Conservation (phyloP, 1,140 invertebrate genomes). For the Drosophila littoralis region DNA sequence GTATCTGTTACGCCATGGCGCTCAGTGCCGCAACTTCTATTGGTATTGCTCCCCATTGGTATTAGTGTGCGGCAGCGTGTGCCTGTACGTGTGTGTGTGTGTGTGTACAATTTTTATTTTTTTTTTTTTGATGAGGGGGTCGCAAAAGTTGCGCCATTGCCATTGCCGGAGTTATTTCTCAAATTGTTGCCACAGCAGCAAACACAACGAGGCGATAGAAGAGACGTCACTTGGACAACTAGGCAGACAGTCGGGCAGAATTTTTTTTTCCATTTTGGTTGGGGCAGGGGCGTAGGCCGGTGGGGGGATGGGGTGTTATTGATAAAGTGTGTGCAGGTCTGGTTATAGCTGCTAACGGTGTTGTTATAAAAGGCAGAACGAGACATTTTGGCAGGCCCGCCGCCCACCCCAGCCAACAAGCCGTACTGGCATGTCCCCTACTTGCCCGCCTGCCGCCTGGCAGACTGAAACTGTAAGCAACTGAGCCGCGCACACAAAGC, state of each 20-base stretch:
- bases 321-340: conserved; percentile 19
- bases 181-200: conserved; percentile 81
- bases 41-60: conserved; percentile 47
- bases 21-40: conserved; percentile 55
- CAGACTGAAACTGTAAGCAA: conserved; percentile 62
- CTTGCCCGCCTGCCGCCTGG: background rate
- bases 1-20: conserved; percentile 70
- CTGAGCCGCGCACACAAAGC: conserved; percentile 41
- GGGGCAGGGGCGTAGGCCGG: too few species aligned
- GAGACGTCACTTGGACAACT: conserved; percentile 37
- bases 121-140: conserved; percentile 22
- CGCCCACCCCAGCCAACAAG: background rate
- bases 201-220: conserved; percentile 52
- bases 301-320: conserved; percentile 8
- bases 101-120: conserved; percentile 10
- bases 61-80: conserved; percentile 14
- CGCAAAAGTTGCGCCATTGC: conserved; percentile 23
- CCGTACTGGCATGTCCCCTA: background rate
- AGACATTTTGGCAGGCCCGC: conserved; percentile 75
- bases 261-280: conserved; percentile 13
- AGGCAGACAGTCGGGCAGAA: conserved; percentile 21
- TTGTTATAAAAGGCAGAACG: conserved; percentile 72
- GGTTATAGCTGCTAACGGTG: conserved; percentile 44
- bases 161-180: conserved; percentile 78
- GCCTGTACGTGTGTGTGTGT: conserved; percentile 3